Evolutionary conservation across 1,140 invertebrate species (phyloP), one percentile per base, ranked within the genome.

Genomic region (Aphelenchoides besseyi): DNA sequence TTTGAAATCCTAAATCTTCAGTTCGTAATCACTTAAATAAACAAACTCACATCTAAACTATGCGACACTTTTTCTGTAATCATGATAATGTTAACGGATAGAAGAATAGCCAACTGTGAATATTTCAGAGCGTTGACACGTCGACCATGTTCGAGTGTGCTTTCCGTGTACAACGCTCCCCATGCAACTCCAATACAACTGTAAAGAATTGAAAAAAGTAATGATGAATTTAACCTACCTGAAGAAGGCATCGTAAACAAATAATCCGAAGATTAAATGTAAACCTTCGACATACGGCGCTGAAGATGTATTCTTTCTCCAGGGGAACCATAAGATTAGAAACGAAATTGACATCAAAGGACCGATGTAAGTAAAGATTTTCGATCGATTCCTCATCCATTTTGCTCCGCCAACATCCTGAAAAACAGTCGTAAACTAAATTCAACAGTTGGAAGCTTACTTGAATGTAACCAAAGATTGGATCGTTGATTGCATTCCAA

Each of bases 401-500:
- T 67, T 68, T 8, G 71, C 66, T 55, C 78, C 74, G 16, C 74
- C 41, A 68, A 74, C 74, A 67, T 82, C 76, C 76, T 80, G 12
- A 74, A 67, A 74, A 64, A 69, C 86, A 86, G 16, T 85, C 86
- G 75, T 87, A 87, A 41, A 87, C 66, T 3, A 86, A 86, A 75
- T 82, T 61, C 3, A 16, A 75, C 37, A 82, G 8, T 64, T 55
- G 8, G 53, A 57, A 1, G 28, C n/a, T 53, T 66, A 75, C 73
- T 70, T 82, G 77, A 66, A 74, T 64, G 68, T 86, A 86, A n/a
- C 85, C 86, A 75, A 87, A 87, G 41, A 87, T 67, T 3, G 86
- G 86, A 69, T 87, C 86, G 69, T 87, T 87, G 35, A 87, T 74
- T 0, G 86, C 83, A 74, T 87, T 87, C 86, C 86, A 87, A 3